Base-by-base conservation (phyloP, 2,888 invertebrate species). In the Stegana nigrithorax region DNA sequence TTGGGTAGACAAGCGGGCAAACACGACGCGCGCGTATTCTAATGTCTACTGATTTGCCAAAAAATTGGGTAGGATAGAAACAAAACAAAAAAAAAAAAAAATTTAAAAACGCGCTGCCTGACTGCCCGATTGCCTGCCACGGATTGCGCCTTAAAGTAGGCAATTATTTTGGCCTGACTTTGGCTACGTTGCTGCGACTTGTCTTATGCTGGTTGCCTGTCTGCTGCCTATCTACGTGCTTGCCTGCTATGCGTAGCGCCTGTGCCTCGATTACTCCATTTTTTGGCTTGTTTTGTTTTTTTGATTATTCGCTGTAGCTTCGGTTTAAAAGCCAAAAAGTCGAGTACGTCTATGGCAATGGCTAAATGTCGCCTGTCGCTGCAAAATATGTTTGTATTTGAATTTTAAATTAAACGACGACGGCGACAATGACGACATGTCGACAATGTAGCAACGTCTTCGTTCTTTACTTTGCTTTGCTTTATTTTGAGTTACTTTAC, bases 331-430 rank as follows among this genome's bases (percentile, higher is more conserved):
- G 59, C 59, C 59, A 51, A 39, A 59, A 59, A 32, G 29, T 17
- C 39, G 50, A 29, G 26, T n/a, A n/a, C n/a, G n/a, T n/a, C n/a
- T n/a, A n/a, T n/a, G n/a, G n/a, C n/a, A n/a, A n/a, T 60, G 36
- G 59, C 19, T 17, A 60, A 47, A 47, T 47, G 32, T 29, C 32
- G 32, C 29, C 32, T 36, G 53, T 32, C 53, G 36, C 32, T 53
- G 23, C 17, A 61, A 63, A 68, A 68, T 66, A 66, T 69, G 73
- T 73, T 76, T 69, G 68, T 66, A 73, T 77, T 77, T 78, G 68
- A 78, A 75, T 78, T 78, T 77, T 70, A 73, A 74, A 77, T 77
- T 73, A 71, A 74, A 77, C 72, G 67, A 63, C 61, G 69, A 57
- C 59, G 47, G n/a, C 32, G 19, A 21, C 53, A 32, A 32, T 32